phyloP scores from a whole-genome alignment of 2,888 invertebrate genomes.

The Cheilosia urbana region DNA sequence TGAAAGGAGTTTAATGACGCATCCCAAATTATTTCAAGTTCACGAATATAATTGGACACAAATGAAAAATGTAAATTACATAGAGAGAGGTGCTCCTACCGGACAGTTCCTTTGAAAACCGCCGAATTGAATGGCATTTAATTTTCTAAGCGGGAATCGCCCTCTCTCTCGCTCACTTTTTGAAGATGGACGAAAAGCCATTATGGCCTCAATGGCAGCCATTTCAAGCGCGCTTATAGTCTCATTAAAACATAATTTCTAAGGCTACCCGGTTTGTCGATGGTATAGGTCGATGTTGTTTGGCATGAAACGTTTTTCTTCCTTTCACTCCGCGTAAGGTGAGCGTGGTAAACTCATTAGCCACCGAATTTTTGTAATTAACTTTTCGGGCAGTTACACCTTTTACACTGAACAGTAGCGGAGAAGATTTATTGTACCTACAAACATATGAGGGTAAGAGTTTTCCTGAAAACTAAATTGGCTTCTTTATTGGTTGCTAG shows the following conservation, averaged over 20 bases:
- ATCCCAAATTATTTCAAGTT: conserved; percentile 63
- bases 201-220: conserved; percentile 49
- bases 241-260: conserved; percentile 47
- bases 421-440: conserved; percentile 54
- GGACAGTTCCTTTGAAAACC: conserved; percentile 46
- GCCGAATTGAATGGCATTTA: conserved; percentile 67
- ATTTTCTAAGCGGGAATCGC: conserved; percentile 39
- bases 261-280: conserved; percentile 16
- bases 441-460: neutral
- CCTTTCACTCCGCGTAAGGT: neutral
- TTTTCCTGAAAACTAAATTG: conserved; percentile 39
- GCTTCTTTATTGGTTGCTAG: conserved; percentile 40
- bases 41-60: neutral
- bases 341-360: conserved; percentile 51
- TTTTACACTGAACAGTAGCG: conserved; percentile 50
- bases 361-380: conserved; percentile 40
- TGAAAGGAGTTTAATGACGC: conserved; percentile 73
- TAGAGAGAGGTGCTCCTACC: neutral
- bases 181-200: conserved; percentile 29
- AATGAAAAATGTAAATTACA: neutral
- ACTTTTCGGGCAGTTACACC: conserved; percentile 38
- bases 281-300: neutral
- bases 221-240: conserved; percentile 49
- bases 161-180: conserved; percentile 8
- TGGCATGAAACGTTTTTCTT: neutral